Evolutionary conservation across 2,113 vertebrate genomes (phyloP).

Genomic region (Plotosus lineatus): DNA sequence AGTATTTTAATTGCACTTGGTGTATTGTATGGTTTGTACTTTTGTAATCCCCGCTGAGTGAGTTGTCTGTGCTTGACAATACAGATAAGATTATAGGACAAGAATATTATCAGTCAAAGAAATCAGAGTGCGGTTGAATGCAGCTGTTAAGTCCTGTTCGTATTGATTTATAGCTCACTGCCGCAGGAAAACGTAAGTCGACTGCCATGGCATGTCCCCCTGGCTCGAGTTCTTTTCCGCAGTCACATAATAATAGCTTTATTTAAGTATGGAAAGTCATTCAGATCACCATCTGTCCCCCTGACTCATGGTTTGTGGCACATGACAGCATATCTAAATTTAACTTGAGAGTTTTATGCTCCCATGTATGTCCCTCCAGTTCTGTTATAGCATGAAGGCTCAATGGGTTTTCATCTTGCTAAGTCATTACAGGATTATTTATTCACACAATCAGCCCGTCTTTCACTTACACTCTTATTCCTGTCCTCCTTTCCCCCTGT

Average conservation of each 20-base stretch:
- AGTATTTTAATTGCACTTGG: neutral
- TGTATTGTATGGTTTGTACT: neutral
- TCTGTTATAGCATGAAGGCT: conserved; percentile 17
- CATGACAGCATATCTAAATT: conserved; percentile 20
- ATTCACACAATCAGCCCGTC: neutral
- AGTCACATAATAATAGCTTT: conserved; percentile 27
- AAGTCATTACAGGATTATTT: conserved; percentile 8
- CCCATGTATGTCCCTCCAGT: neutral
- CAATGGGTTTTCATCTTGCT: neutral
- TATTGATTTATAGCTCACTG: neutral
- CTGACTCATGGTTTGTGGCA: conserved; percentile 34
- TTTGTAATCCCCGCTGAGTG: neutral
- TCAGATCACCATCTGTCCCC: conserved; percentile 7
- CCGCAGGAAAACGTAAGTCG: neutral
- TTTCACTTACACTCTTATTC: conserved; percentile 9
- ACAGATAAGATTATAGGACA: neutral
- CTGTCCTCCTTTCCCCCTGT: conserved; percentile 40
- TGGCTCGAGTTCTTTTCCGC: conserved; percentile 13
- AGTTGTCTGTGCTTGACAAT: neutral
- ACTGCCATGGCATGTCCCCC: conserved; percentile 25
- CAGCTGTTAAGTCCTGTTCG: neutral
- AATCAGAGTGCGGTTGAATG: neutral
- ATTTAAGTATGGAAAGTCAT: conserved; percentile 21
- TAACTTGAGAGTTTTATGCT: conserved; percentile 1
- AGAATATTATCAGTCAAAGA: conserved; percentile 3